Conservation (phyloP, 1,140 invertebrate species). For the Ectropis grisescens region DNA sequence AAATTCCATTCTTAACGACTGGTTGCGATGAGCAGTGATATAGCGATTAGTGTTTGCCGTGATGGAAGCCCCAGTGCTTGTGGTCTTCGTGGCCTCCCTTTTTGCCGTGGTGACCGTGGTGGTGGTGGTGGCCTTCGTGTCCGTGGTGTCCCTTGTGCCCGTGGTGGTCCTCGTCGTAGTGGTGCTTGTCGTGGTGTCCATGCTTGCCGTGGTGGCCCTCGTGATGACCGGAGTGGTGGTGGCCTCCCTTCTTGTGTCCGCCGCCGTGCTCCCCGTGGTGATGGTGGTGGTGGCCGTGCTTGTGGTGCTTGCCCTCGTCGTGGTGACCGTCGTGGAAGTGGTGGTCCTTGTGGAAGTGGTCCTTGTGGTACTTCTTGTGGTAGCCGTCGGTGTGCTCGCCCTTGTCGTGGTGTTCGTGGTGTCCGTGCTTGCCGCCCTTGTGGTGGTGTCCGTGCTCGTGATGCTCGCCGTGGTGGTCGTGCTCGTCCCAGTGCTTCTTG, state of each 20-base stretch:
- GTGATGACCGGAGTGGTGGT: constrained; percentile 73
- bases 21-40: constrained; percentile 15
- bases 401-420: constrained; percentile 74
- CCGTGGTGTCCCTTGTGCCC: constrained; percentile 78
- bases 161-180: constrained; percentile 70
- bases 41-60: constrained; percentile 41
- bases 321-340: constrained; percentile 78
- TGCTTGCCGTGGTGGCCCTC: constrained; percentile 74
- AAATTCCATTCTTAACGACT: constrained; percentile 27
- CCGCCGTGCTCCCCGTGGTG: constrained; percentile 71
- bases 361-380: constrained; percentile 77
- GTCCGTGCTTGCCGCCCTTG: constrained; percentile 73
- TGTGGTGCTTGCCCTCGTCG: constrained; percentile 73
- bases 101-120: constrained; percentile 75
- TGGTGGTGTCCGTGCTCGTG: constrained; percentile 76
- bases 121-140: constrained; percentile 75
- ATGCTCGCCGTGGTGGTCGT: constrained; percentile 76
- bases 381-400: constrained; percentile 74
- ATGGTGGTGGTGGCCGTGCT: constrained; percentile 72
- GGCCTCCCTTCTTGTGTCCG: constrained; percentile 73
- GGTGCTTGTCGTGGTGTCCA: constrained; percentile 73
- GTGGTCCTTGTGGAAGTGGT: constrained; percentile 80
- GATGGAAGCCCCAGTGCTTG: constrained; percentile 74
- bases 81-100: constrained; percentile 76
- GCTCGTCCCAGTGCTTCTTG: constrained; percentile 77